Evolutionary conservation across 2,888 invertebrate species (phyloP).

Genomic region (Lasioglossum vierecki): DNA sequence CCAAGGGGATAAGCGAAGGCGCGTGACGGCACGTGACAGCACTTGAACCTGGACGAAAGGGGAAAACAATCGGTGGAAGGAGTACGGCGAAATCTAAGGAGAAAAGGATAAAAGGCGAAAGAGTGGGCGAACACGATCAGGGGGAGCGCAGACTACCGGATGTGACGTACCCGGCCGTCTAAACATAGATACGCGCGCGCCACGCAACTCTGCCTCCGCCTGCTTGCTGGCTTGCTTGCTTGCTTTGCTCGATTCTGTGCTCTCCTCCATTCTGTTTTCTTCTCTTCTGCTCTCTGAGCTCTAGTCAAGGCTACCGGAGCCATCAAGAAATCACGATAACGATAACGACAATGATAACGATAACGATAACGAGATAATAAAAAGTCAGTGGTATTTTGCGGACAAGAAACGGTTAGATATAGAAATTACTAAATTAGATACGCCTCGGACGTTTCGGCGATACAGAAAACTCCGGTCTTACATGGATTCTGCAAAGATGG

Average conservation of each 20-base stretch:
- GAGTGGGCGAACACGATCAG: slow-evolving; percentile 55
- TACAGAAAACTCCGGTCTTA: too few relatives aligned
- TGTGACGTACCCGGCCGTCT: slow-evolving; percentile 78
- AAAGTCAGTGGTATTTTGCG: neutral
- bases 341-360: slow-evolving; percentile 17
- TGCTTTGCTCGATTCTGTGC: slow-evolving; percentile 43
- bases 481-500: too few relatives aligned
- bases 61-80: slow-evolving; percentile 19
- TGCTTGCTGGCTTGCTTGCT: slow-evolving; percentile 16
- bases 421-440: neutral
- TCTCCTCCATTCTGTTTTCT: slow-evolving; percentile 24
- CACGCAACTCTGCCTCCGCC: slow-evolving; percentile 63
- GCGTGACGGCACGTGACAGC: slow-evolving; percentile 38
- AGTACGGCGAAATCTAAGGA: slow-evolving; percentile 23
- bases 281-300: slow-evolving; percentile 36
- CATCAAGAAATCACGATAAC: slow-evolving; percentile 53
- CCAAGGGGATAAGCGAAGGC: neutral
- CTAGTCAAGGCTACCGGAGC: slow-evolving; percentile 69
- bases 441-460: neutral
- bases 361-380: neutral
- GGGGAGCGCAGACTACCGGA: slow-evolving; percentile 77
- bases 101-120: slow-evolving; percentile 46
- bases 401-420: neutral
- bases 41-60: slow-evolving; percentile 2
- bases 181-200: slow-evolving; percentile 78